Base-by-base conservation (phyloP, 2,888 invertebrate genomes). In the Colostygia pectinataria region DNA sequence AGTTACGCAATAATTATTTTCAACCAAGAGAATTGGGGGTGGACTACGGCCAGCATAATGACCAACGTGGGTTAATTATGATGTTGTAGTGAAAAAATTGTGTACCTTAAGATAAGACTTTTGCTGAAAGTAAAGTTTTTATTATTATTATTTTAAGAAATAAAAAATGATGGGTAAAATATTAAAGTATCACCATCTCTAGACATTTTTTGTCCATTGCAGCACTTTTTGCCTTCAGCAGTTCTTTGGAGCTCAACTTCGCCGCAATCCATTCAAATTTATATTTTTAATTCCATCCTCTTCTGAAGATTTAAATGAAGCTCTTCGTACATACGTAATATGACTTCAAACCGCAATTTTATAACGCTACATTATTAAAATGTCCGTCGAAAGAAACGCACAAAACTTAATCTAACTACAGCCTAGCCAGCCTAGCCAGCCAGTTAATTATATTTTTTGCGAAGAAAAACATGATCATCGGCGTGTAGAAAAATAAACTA, bases 231-330 rank as follows among this genome's bases (percentile, higher is more conserved):
- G 13, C 27, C 25, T 34, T n/a, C 38, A 13, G 10, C 32, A 27
- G 23, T 13, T 44, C 23, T 20, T 33, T n/a, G 43, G 18, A 18
- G 8, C 33, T 43, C 50, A 60, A 74, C 74, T 77, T 73, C 68
- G 9, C 20, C 37, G 13, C 33, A 10, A 76, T 80, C 71, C 68
- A 61, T 58, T 54, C 60, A 67, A 31, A 32, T 44, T 27, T 63
- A 65, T 71, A 64, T 74, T 82, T 84, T 83, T 81, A 79, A 83
- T 83, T 83, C 80, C 63, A 75, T 73, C 74, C 63, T 66, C 57
- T 61, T 58, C 68, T 73, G 74, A 65, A 66, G 78, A 78, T 77
- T 79, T 71, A 74, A 72, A 69, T 72, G 61, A 70, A 75, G 27
- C 41, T 39, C 28, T 68, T 68, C 57, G 65, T 67, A 75, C 75